Evolutionary conservation across 2,113 vertebrate genomes (phyloP), one percentile per base, ranked within the genome.

Genomic region (Nycticryphes semicollaris): DNA sequence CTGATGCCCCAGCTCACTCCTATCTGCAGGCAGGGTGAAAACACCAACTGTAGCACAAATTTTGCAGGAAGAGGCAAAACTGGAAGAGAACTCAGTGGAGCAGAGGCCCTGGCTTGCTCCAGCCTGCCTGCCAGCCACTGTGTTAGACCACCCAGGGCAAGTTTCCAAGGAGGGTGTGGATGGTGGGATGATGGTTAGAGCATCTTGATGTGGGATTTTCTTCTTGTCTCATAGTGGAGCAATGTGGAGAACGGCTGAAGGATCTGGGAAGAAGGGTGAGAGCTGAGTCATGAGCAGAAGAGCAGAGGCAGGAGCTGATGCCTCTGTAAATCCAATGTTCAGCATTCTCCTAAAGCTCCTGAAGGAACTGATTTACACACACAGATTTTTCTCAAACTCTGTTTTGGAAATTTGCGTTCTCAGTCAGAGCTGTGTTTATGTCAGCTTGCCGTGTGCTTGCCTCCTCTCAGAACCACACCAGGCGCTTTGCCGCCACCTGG

Each of bases 381-480:
- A 47, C 22, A 73, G n/a, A 66, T 66, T 86, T 88, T 80, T 94
- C 50, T 83, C 41, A 66, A 13, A 70, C 12, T n/a, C 47, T 47
- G 4, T 37, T 89, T 89, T n/a, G 59, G 66, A 91, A 82, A 74
- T 50, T 43, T 39, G 21, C n/a, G 56, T 53, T 33, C 31, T 51
- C 16, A 63, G 39, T 6, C 54, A 78, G 48, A 83, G 51, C 7
- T 6, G 4, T 39, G 56, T 51, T 53, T 70, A 31, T 7, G 66
- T 25, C 1, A 0, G 30, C n/a, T 43, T 51, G 27, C 33, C 60
- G 22, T 1, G 1, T 22, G 59, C 14, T 62, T 3, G 2, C 47
- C 41, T 84, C 33, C 73, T 28, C 50, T 81, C 10, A 0, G 41
- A 74, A 33, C 22, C 51, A 50, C 30, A 57, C 4, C 1, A 0